These are phyloP conservation scores for Pempheris klunzingeri DNA, from an alignment of 2,797 vertebrate species.

Conservation along the genomic window DNA sequence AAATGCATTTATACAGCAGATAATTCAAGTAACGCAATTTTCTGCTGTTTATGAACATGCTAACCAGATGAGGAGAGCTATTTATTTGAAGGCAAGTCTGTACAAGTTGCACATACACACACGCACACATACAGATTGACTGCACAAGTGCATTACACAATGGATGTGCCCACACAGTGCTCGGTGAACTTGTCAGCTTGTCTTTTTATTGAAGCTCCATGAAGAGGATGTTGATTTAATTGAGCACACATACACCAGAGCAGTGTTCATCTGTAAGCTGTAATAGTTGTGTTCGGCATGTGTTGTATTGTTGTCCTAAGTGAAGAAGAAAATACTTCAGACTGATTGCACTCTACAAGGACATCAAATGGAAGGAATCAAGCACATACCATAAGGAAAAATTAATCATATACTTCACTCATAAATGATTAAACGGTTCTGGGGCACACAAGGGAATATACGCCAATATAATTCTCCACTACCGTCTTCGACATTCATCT, in stretches of 20 bases:
- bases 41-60: conserved; percentile 16
- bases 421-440: conserved; percentile 50
- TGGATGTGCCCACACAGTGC: conserved; percentile 38
- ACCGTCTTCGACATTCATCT: conserved; percentile 54
- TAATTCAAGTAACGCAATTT: not conserved
- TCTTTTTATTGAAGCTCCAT: conserved; percentile 33
- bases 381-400: conserved; percentile 12
- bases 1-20: not conserved
- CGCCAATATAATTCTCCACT: conserved; percentile 31
- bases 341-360: conserved; percentile 22
- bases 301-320: not conserved
- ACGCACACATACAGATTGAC: conserved; percentile 1
- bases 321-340: not conserved
- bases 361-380: conserved; percentile 18
- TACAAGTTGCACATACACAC: conserved; percentile 3
- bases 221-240: conserved; percentile 26
- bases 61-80: conserved; percentile 14
- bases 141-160: conserved; percentile 39
- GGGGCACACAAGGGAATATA: conserved; percentile 25
- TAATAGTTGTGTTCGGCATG: not conserved
- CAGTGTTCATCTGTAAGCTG: conserved; percentile 5
- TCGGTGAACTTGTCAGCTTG: conserved; percentile 20
- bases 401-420: conserved; percentile 39
- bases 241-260: not conserved
- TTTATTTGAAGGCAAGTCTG: conserved; percentile 27